phyloP scores from a whole-genome alignment of 2,113 vertebrate species.

The Salvelinus alpinus region DNA sequence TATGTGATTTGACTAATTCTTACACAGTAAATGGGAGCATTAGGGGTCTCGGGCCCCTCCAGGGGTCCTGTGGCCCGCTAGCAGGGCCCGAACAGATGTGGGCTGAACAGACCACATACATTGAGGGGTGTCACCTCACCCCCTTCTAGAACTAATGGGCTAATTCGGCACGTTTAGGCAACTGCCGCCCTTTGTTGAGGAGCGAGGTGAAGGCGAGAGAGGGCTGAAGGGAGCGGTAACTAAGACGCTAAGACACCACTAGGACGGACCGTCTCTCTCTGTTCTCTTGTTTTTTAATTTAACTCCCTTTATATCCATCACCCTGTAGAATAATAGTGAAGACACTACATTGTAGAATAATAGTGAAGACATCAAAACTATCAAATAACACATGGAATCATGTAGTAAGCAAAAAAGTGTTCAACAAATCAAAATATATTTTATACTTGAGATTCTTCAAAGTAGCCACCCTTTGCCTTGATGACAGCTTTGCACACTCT shows the following conservation, averaged over 20 bases:
- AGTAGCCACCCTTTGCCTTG: too few relatives aligned
- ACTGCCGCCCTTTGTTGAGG: slow-evolving; percentile 68
- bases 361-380: too few relatives aligned
- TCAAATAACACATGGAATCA: too few relatives aligned
- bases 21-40: slow-evolving; percentile 53
- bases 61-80: background rate
- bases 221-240: background rate
- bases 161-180: slow-evolving; percentile 72
- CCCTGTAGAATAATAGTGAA: too few relatives aligned
- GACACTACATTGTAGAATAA: too few relatives aligned
- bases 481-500: too few relatives aligned
- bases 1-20: slow-evolving; percentile 50
- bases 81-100: slow-evolving; percentile 70
- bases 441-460: too few relatives aligned
- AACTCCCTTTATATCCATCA: too few relatives aligned
- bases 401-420: too few relatives aligned
- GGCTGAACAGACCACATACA: slow-evolving; percentile 75
- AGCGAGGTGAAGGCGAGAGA: slow-evolving; percentile 52
- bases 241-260: background rate
- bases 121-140: slow-evolving; percentile 73
- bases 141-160: slow-evolving; percentile 70
- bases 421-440: too few relatives aligned
- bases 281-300: too few relatives aligned
- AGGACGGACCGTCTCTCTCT: too few relatives aligned
- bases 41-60: background rate